phyloP scores from a whole-genome alignment of 1,140 invertebrate genomes.

The Mamestra configurata region DNA sequence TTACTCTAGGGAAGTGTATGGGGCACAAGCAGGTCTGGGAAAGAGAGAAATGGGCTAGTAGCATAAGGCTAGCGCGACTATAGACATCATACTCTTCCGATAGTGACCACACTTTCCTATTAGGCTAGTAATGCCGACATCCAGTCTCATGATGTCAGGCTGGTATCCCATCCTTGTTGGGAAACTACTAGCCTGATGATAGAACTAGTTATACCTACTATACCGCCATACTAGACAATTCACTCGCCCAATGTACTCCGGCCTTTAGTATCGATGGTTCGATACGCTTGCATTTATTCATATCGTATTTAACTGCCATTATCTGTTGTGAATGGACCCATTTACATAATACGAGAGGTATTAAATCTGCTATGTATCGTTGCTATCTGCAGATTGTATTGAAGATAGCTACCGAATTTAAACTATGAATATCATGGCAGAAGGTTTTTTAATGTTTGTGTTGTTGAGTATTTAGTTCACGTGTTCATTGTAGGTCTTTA shows the following conservation, averaged over 20 bases:
- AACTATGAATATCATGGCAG: background rate
- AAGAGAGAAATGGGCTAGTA: too few species aligned
- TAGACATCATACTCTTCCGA: too few species aligned
- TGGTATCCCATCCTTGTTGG: too few species aligned
- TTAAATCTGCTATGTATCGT: constrained; percentile 1
- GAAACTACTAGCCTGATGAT: too few species aligned
- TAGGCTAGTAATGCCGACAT: too few species aligned
- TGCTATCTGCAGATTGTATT: constrained; percentile 9
- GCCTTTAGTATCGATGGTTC: constrained; percentile 9
- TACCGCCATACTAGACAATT: too few species aligned
- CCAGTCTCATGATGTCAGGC: too few species aligned
- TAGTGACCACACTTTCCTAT: too few species aligned
- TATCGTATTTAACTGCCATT: constrained; percentile 65
- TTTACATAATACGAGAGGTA: constrained; percentile 69
- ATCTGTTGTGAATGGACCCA: constrained; percentile 67
- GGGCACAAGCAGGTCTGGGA: too few species aligned
- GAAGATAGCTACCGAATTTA: constrained; percentile 32
- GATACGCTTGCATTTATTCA: constrained; percentile 58
- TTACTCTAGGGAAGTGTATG: too few species aligned
- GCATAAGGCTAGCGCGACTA: too few species aligned
- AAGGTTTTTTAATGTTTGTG: background rate
- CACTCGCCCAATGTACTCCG: background rate
- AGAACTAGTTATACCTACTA: too few species aligned
- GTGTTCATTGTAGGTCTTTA: background rate
- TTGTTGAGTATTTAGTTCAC: background rate